Evolutionary conservation across 2,888 invertebrate species (phyloP).

Genomic region (Agrochola litura): DNA sequence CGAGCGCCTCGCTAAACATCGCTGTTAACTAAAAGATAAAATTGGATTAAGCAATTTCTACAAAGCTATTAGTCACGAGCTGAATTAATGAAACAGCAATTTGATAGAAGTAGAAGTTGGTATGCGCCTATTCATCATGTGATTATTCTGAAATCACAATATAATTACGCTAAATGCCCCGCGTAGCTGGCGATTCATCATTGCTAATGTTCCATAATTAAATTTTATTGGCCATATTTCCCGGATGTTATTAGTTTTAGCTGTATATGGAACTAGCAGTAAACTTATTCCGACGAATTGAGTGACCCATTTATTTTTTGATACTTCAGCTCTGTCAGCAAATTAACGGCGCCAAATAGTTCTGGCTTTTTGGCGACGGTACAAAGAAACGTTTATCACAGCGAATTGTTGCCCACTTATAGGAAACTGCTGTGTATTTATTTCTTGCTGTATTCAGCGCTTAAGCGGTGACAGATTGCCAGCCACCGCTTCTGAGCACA

Average conservation of each 20-base stretch:
- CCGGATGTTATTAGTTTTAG: conserved; percentile 68
- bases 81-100: conserved; percentile 76
- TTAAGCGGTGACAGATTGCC: conserved; percentile 56
- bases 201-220: conserved; percentile 83
- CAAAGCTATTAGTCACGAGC: conserved; percentile 72
- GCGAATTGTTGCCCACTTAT: conserved; percentile 56
- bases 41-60: conserved; percentile 69
- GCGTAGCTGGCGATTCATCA: conserved; percentile 80
- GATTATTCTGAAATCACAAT: conserved; percentile 86
- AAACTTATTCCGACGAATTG: conserved; percentile 48
- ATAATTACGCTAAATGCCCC: conserved; percentile 83
- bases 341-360: conserved; percentile 63
- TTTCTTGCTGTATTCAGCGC: conserved; percentile 51
- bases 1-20: not conserved
- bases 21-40: conserved; percentile 52
- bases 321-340: conserved; percentile 49
- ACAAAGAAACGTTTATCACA: conserved; percentile 51
- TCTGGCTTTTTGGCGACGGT: conserved; percentile 56
- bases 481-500: conserved; percentile 28
- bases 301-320: conserved; percentile 57
- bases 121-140: conserved; percentile 80
- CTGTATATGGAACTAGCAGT: conserved; percentile 46
- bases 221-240: conserved; percentile 83
- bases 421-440: conserved; percentile 60
- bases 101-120: conserved; percentile 77